These are phyloP conservation scores for Tinamus guttatus DNA, from an alignment of 2,113 vertebrate genomes.

Conservation along the genomic window DNA sequence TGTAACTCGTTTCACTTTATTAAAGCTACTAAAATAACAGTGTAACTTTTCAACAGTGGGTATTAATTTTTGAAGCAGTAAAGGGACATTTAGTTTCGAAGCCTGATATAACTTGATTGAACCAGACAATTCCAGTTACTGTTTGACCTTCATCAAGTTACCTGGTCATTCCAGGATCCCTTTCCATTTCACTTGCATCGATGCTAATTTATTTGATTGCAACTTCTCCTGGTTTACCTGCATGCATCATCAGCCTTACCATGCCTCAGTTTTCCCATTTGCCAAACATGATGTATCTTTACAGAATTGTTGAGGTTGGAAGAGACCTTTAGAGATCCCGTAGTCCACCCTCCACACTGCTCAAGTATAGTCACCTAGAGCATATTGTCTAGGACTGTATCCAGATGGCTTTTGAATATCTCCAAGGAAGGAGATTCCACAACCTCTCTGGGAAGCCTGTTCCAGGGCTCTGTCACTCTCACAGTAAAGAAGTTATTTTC, in stretches of 20 bases:
- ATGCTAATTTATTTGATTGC: background rate
- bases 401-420: too few relatives aligned
- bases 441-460: too few relatives aligned
- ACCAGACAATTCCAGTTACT: background rate
- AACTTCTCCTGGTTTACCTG: background rate
- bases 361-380: too few relatives aligned
- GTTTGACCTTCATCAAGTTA: background rate
- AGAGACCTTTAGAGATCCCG: too few relatives aligned
- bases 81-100: background rate
- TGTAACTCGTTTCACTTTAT: background rate
- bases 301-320: background rate
- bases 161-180: background rate
- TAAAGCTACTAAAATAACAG: background rate
- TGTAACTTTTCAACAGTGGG: rapidly evolving
- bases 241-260: background rate
- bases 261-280: background rate
- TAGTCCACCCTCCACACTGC: too few relatives aligned
- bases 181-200: background rate
- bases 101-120: background rate
- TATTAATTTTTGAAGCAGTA: background rate
- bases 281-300: background rate
- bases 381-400: too few relatives aligned
- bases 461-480: too few relatives aligned
- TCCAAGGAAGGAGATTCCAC: too few relatives aligned
- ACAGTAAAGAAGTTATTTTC: too few relatives aligned